Percentiles rank a stretch among this genome's conserved stretches.
These are phyloP conservation scores for Notothenia rossii DNA, from an alignment of 2,113 vertebrate genomes.

Conservation along the genomic window DNA sequence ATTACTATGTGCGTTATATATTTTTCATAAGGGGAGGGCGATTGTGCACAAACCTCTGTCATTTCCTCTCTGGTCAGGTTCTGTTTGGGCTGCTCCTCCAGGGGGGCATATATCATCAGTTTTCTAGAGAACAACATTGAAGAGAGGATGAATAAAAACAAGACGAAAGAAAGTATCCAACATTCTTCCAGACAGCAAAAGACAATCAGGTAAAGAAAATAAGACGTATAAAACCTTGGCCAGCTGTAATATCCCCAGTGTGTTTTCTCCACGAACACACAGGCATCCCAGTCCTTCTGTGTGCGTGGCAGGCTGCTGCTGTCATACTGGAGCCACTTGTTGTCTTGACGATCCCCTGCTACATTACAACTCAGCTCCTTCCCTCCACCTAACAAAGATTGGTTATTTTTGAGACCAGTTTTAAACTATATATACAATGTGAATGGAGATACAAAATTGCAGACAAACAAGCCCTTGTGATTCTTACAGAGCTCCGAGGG, in stretches of 20 bases:
- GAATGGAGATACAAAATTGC: neutral
- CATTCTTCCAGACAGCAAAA: neutral
- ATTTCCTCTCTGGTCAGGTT: slow-evolving; percentile 90
- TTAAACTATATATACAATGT: no score
- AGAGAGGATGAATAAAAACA: neutral
- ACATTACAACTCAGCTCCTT: slow-evolving; percentile 75
- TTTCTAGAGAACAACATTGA: slow-evolving; percentile 80
- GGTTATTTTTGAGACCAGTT: neutral
- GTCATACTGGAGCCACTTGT: slow-evolving; percentile 95
- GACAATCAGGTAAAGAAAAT: neutral
- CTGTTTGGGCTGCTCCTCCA: slow-evolving; percentile 91
- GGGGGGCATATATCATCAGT: slow-evolving; percentile 91
- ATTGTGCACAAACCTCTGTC: slow-evolving; percentile 87
- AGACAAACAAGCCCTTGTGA: neutral
- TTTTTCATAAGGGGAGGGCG: neutral
- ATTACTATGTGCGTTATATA: no score
- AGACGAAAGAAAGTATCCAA: neutral
- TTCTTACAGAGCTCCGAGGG: slow-evolving; percentile 91
- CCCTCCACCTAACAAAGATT: slow-evolving; percentile 79
- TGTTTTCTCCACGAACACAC: slow-evolving; percentile 95
- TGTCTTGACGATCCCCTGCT: slow-evolving; percentile 93
- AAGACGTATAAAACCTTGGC: slow-evolving; percentile 86
- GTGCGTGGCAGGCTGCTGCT: slow-evolving; percentile 89
- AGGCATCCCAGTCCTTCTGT: slow-evolving; percentile 90
- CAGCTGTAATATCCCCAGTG: slow-evolving; percentile 98